A percentile compares a stretch with the other conserved stretches of the same genome.
Conservation (phyloP, 2,113 vertebrate genomes). For the Nansenia antarctica region DNA sequence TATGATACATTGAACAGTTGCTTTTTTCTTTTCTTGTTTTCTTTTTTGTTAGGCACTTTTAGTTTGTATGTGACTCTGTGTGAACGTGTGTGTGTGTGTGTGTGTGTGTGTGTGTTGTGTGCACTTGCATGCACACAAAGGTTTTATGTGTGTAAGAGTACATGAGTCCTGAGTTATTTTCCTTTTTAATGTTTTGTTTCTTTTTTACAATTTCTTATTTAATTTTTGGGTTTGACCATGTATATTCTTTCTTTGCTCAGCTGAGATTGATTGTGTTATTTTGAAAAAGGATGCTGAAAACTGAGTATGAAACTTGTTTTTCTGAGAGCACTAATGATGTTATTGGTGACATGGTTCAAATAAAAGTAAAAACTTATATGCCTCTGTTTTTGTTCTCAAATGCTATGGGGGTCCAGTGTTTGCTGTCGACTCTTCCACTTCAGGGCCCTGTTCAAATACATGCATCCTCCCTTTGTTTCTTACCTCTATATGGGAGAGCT, state of each 20-base stretch:
- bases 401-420: too few relatives aligned
- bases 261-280: neutral
- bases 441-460: too few relatives aligned
- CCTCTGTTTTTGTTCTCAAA: conserved; percentile 5
- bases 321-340: neutral
- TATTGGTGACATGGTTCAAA: conserved; percentile 1
- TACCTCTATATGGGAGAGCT: too few relatives aligned
- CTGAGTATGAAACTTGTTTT: neutral
- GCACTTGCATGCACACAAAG: too few relatives aligned
- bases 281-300: neutral
- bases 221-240: neutral
- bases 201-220: neutral
- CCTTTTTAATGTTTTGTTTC: neutral
- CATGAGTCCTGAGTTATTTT: neutral
- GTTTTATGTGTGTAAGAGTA: neutral
- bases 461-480: too few relatives aligned
- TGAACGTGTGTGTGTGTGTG: too few relatives aligned
- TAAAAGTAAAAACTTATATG: conserved; percentile 5
- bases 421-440: too few relatives aligned
- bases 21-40: neutral
- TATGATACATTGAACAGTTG: neutral
- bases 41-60: neutral
- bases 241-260: neutral
- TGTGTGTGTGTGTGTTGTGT: too few relatives aligned
- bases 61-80: too few relatives aligned